Conservation (phyloP, 1,140 invertebrate genomes). For the Drosophila dunni region DNA sequence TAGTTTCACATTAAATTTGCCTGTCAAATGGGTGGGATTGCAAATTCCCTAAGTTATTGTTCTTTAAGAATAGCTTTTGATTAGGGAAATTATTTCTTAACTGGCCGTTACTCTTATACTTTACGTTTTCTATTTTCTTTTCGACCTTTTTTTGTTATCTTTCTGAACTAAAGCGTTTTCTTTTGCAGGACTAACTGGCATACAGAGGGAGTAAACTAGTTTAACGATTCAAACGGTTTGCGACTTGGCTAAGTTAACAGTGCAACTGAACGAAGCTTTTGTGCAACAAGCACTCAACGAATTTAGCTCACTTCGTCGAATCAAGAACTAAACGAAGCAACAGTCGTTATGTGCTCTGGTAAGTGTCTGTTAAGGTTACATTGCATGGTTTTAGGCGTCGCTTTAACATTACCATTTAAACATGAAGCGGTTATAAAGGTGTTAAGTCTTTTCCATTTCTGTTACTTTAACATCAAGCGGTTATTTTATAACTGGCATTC, state of each 20-base stretch:
- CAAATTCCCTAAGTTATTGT: background rate
- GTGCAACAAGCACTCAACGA: slow-evolving; percentile 3
- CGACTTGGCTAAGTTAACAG: slow-evolving; percentile 24
- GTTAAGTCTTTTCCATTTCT: background rate
- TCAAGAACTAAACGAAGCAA: background rate
- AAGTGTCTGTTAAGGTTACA: background rate
- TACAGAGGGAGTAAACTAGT: background rate
- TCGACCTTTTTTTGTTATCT: slow-evolving; percentile 12
- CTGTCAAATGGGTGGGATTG: background rate
- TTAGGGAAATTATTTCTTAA: background rate
- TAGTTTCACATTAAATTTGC: background rate
- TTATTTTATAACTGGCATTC: no score
- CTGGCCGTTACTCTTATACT: background rate
- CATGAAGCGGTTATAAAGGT: slow-evolving; percentile 1
- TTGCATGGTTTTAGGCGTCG: slow-evolving; percentile 1
- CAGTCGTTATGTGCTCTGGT: background rate
- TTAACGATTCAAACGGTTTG: slow-evolving; percentile 1
- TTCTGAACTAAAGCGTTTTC: background rate
- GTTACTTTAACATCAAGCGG: background rate
- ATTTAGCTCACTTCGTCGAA: slow-evolving; percentile 1
- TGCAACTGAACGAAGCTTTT: background rate
- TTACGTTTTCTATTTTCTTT: background rate
- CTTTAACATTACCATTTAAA: background rate
- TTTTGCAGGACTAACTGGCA: slow-evolving; percentile 9
- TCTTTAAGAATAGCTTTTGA: background rate